Base-by-base conservation (phyloP, 1,140 invertebrate genomes). In the Antheraea pernyi region DNA sequence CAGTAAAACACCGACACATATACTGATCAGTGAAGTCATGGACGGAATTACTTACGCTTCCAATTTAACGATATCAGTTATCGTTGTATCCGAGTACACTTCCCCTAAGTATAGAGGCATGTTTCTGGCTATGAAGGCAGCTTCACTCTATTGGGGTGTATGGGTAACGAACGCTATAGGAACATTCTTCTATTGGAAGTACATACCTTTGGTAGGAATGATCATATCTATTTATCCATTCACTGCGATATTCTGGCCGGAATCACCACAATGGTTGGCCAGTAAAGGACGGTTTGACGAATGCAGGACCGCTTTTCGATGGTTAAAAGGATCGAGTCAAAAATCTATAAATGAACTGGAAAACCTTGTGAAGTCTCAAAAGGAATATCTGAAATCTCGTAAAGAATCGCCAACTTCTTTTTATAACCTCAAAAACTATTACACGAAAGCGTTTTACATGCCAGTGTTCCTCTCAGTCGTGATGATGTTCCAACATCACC, bases 271-370 rank as follows among this genome's bases (percentile, higher is more conserved):
- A 30, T 30, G 22, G 22, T 30, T 30, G 22, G 22, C 22, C 22
- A 30, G 22, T 30, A 30, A 30, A 30, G 22, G 22, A 30, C 22
- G 22, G 4, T 30, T 30, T 4, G 22, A 30, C 22, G 22, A 30
- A 30, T 30, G 22, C 22, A 30, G 22, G 4, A 30, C 18, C 48
- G 30, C 74, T 0, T 71, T 73, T 36, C 39, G 72, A 37, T 69
- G 66, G 71, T 18, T 76, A 5, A 70, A 72, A 59, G 72, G 74
- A n/a, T 39, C 19, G 8, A 63, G 37, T 30, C 10, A 59, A 1
- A 60, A 63, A 19, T 69, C 74, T 0, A 69, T 72, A 68, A 65
- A 19, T n/a, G 74, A 76, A 69, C 66, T 79, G 22, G 22, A 30
- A 30, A 30, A 30, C 4, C 22, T 30, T 30, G 22, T 30, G 1